These are phyloP conservation scores for Molossus alvarezi DNA, from an alignment of 2,797 vertebrate genomes.

Conservation along the genomic window DNA sequence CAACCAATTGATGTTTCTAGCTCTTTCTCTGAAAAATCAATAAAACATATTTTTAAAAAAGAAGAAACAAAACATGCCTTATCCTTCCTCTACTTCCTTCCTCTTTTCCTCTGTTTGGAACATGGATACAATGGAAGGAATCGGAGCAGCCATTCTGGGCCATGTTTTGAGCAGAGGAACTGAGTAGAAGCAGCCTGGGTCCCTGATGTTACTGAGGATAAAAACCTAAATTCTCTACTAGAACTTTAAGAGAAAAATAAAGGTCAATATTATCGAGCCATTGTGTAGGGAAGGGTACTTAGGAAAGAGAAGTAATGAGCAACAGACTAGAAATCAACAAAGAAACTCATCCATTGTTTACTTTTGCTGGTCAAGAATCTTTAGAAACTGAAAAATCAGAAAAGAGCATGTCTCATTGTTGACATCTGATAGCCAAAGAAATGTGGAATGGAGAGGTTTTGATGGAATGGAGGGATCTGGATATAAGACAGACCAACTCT, in stretches of 20 bases:
- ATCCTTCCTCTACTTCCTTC: neutral
- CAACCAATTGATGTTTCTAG: no score
- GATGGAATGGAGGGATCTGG: neutral
- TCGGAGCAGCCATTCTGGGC: neutral
- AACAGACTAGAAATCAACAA: neutral
- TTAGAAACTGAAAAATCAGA: neutral
- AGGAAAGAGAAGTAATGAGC: neutral
- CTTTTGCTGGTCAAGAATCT: neutral
- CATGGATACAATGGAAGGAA: neutral
- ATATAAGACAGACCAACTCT: neutral
- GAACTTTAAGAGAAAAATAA: constrained; percentile 22
- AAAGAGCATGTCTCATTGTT: neutral
- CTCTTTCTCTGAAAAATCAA: no score
- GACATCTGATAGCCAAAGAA: neutral
- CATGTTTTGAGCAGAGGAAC: neutral
- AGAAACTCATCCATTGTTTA: neutral
- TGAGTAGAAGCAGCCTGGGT: neutral
- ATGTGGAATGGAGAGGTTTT: neutral
- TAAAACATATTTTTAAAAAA: no score
- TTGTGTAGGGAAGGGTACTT: neutral
- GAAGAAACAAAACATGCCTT: neutral
- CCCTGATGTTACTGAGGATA: neutral
- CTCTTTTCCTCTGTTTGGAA: neutral
- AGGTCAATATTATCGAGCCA: neutral
- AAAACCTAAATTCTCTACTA: neutral